These are phyloP conservation scores for Mus musculus DNA, from an alignment of 2,113 vertebrate genomes.

Conservation along the genomic window DNA sequence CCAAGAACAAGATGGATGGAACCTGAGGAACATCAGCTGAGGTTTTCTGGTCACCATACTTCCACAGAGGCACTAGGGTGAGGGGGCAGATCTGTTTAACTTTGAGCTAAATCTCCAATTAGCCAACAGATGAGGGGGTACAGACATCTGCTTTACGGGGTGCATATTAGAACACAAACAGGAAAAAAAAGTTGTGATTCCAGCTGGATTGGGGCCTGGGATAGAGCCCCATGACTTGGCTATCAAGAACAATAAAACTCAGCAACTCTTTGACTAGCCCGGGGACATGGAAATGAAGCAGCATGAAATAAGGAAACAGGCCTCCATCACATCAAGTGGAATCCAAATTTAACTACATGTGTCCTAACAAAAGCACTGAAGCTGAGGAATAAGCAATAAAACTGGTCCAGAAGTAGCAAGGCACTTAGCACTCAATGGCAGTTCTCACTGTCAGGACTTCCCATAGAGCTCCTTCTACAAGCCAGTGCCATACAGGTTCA, in stretches of 20 bases:
- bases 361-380: slow-evolving; percentile 23
- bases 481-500: neutral
- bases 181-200: neutral
- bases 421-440: neutral
- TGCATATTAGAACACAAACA: neutral
- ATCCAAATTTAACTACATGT: neutral
- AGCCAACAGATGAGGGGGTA: neutral
- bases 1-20: neutral
- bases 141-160: neutral
- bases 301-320: slow-evolving; percentile 11
- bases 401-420: neutral
- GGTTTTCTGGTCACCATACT: neutral
- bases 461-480: neutral
- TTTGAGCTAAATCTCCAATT: neutral
- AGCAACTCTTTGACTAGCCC: neutral
- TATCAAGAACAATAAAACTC: neutral
- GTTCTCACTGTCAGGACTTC: neutral
- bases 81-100: neutral
- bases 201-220: neutral
- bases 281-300: neutral
- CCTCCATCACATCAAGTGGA: neutral
- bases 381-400: slow-evolving; percentile 27
- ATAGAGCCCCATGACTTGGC: neutral
- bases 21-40: neutral
- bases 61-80: neutral